Conservation (phyloP, 23 tunicate genomes). For the Styela clava region DNA sequence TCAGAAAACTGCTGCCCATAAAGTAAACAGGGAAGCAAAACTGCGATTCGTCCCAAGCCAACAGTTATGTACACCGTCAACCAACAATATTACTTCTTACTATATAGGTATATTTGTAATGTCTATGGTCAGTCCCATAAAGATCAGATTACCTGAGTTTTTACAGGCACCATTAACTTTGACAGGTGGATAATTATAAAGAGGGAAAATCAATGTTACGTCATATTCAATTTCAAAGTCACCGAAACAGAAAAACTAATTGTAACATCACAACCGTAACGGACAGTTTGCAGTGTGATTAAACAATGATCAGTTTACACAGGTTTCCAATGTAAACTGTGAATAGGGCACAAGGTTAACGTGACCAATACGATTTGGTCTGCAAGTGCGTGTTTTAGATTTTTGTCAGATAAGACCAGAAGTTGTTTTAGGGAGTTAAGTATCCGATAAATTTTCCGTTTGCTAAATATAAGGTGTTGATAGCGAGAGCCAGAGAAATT, state of each 20-base stretch:
- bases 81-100: too few species aligned
- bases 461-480: neutral
- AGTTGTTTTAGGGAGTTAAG: neutral
- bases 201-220: neutral
- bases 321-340: neutral
- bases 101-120: too few species aligned
- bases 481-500: neutral
- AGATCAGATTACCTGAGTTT: neutral
- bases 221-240: neutral
- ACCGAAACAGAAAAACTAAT: neutral
- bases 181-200: neutral
- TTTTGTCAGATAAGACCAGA: neutral
- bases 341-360: neutral
- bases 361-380: neutral
- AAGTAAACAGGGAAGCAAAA: too few species aligned
- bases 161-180: neutral
- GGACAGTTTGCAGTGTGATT: neutral
- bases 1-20: too few species aligned
- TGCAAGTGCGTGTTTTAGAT: neutral
- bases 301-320: neutral
- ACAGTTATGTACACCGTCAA: too few species aligned
- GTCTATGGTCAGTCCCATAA: neutral
- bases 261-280: neutral
- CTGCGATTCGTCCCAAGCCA: too few species aligned
- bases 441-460: neutral